Conservation (phyloP, 92 coral and sea anemone genomes). For the Micromussa lordhowensis region DNA sequence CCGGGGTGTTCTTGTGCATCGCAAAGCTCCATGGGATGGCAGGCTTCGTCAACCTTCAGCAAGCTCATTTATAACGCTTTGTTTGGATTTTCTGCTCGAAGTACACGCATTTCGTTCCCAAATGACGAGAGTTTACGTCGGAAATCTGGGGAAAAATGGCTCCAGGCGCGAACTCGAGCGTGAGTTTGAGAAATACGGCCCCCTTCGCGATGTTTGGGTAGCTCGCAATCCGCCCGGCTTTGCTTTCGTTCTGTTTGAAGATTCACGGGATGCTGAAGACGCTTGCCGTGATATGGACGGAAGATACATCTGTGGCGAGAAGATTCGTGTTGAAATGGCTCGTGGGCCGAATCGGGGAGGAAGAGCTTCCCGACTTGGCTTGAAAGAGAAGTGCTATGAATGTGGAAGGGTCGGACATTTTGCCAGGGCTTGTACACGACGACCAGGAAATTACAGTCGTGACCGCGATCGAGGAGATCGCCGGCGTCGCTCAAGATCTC, state of each 20-base stretch:
- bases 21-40: conserved; percentile 21
- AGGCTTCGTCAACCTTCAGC: neutral
- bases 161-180: conserved; percentile 94
- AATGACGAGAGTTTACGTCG: conserved; percentile 93
- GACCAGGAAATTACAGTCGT: conserved; percentile 46
- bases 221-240: conserved; percentile 99
- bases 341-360: conserved; percentile 98
- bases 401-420: conserved; percentile 96
- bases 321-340: conserved; percentile 94
- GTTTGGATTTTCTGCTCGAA: neutral
- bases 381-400: conserved; percentile 95
- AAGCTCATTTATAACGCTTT: neutral
- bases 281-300: conserved; percentile 87
- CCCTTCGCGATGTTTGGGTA: conserved; percentile 97
- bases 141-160: conserved; percentile 91
- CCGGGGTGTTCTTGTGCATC: neutral
- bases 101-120: conserved; percentile 26
- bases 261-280: conserved; percentile 95
- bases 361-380: conserved; percentile 82
- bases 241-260: conserved; percentile 97
- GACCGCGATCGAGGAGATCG: conserved; percentile 39
- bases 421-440: conserved; percentile 92
- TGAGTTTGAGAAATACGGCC: conserved; percentile 88
- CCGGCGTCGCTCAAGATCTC: conserved; percentile 44
- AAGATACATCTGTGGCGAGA: conserved; percentile 73